These are phyloP conservation scores for Ascaphus truei DNA, from an alignment of 2,113 vertebrate species.

Conservation along the genomic window DNA sequence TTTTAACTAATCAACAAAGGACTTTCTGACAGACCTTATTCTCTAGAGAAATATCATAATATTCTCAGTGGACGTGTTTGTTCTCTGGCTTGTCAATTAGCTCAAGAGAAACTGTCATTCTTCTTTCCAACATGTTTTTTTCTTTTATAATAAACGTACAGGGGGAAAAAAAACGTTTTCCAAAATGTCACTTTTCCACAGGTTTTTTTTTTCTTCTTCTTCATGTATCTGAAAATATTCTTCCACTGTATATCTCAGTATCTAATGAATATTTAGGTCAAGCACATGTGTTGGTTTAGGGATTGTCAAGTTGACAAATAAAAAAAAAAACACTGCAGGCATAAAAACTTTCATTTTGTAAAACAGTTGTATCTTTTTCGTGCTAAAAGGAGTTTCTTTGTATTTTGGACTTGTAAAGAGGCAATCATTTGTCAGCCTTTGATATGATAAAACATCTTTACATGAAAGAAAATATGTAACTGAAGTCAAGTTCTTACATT, in stretches of 20 bases:
- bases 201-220: conserved; percentile 25
- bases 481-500: neutral
- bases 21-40: conserved; percentile 39
- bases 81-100: conserved; percentile 55
- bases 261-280: conserved; percentile 38
- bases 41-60: conserved; percentile 37
- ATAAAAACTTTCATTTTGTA: conserved; percentile 39
- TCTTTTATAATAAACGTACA: conserved; percentile 35
- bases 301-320: conserved; percentile 41
- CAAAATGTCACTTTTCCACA: conserved; percentile 38
- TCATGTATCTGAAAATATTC: conserved; percentile 38
- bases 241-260: conserved; percentile 48
- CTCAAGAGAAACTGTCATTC: conserved; percentile 42
- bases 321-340: conserved; percentile 9
- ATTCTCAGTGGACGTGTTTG: conserved; percentile 44
- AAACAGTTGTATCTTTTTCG: neutral
- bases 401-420: conserved; percentile 9
- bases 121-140: conserved; percentile 38
- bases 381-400: neutral
- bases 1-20: conserved; percentile 31
- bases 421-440: conserved; percentile 9
- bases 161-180: conserved; percentile 28
- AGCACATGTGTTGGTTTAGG: conserved; percentile 31
- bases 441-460: conserved; percentile 3
- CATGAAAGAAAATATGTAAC: conserved; percentile 8